These are phyloP conservation scores for Notothenia rossii DNA, from an alignment of 2,113 vertebrate genomes.

Conservation along the genomic window DNA sequence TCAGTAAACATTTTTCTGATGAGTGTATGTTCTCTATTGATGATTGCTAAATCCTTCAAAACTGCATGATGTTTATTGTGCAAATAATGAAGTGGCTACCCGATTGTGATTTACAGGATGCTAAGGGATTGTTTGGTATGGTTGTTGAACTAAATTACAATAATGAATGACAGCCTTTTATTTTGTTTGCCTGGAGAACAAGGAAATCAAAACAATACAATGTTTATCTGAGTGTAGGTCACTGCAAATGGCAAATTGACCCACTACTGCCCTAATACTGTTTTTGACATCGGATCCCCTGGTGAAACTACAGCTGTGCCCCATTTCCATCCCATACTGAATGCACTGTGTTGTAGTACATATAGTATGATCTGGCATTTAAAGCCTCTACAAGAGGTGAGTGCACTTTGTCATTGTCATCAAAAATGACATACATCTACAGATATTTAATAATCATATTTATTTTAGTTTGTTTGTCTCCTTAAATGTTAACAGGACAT, in stretches of 20 bases:
- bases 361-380: neutral
- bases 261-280: slow-evolving; percentile 1
- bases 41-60: no score
- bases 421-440: neutral
- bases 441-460: neutral
- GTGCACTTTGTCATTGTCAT: neutral
- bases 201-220: slow-evolving; percentile 19
- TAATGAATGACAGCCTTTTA: neutral
- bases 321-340: slow-evolving; percentile 32
- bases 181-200: slow-evolving; percentile 5
- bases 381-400: neutral
- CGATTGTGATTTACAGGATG: no score
- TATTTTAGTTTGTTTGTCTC: neutral
- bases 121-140: no score
- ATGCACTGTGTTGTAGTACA: slow-evolving; percentile 2
- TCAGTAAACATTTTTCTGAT: no score
- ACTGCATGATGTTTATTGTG: no score
- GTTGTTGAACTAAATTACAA: no score
- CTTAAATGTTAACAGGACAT: neutral
- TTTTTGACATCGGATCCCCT: slow-evolving; percentile 9
- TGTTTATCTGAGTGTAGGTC: slow-evolving; percentile 33
- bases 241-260: slow-evolving; percentile 44
- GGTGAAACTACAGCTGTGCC: slow-evolving; percentile 24
- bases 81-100: no score
- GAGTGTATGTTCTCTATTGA: no score